Evolutionary conservation across 2,888 invertebrate genomes (phyloP).

Genomic region (Cephus pygmeus): DNA sequence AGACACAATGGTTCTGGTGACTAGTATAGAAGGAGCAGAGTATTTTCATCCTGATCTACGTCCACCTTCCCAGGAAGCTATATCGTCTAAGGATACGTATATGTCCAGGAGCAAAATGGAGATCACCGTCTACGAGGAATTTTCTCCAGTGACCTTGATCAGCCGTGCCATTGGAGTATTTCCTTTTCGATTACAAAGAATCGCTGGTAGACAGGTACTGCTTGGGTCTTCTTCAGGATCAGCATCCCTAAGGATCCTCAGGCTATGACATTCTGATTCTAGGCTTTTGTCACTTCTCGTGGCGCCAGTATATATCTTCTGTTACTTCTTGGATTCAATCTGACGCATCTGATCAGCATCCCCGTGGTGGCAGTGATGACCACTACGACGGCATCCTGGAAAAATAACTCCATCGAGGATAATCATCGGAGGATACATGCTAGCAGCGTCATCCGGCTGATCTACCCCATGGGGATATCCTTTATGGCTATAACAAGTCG

Average conservation of each 20-base stretch:
- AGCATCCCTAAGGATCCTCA: background rate
- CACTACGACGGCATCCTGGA: background rate
- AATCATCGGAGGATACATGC: background rate
- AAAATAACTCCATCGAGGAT: background rate
- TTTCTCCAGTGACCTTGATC: conserved; percentile 10
- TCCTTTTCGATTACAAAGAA: conserved; percentile 8
- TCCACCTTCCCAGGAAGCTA: background rate
- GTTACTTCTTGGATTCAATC: conserved; percentile 7
- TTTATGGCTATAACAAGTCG: conserved; percentile 10
- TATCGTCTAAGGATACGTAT: background rate
- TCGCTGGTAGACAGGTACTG: conserved; percentile 7
- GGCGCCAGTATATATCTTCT: conserved; percentile 11
- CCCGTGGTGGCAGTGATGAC: conserved; percentile 12
- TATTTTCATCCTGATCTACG: background rate
- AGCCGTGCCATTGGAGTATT: conserved; percentile 15
- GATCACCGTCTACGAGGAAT: conserved; percentile 11
- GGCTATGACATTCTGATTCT: background rate
- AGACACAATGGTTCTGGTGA: background rate
- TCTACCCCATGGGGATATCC: conserved; percentile 8
- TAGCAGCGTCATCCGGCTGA: conserved; percentile 4
- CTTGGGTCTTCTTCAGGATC: background rate
- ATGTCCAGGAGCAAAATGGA: background rate
- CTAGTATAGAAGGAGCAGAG: background rate
- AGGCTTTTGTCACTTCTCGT: conserved; percentile 10
- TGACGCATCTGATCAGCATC: conserved; percentile 11